phyloP scores from a whole-genome alignment of 2,888 invertebrate genomes.

The Synanthedon vespiformis region DNA sequence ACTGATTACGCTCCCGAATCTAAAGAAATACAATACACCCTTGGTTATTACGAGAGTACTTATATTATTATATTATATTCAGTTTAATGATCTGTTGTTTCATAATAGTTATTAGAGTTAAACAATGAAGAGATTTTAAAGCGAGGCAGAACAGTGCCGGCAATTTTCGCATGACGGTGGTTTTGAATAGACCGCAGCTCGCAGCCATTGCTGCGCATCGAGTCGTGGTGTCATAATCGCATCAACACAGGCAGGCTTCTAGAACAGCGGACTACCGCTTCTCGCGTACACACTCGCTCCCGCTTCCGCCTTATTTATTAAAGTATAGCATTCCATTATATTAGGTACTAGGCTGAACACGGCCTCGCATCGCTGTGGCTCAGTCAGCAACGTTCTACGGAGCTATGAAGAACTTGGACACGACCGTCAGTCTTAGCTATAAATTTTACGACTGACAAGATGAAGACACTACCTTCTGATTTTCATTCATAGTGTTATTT shows the following conservation, averaged over 20 bases:
- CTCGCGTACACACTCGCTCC: conserved; percentile 13
- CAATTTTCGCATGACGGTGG: conserved; percentile 64
- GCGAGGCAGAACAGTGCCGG: conserved; percentile 54
- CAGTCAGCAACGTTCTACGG: too few species aligned
- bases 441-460: too few species aligned
- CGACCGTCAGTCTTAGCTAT: too few species aligned
- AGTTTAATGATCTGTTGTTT: conserved; percentile 52
- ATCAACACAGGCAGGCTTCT: conserved; percentile 54
- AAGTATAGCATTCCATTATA: too few species aligned
- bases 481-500: too few species aligned
- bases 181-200: conserved; percentile 44
- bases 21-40: too few species aligned
- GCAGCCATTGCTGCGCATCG: conserved; percentile 71
- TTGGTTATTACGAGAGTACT: background rate
- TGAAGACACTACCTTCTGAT: too few species aligned
- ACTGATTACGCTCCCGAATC: too few species aligned
- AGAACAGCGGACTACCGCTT: conserved; percentile 21
- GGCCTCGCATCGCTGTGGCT: too few species aligned
- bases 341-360: too few species aligned
- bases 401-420: too few species aligned
- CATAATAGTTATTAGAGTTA: conserved; percentile 63
- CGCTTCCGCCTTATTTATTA: conserved; percentile 11
- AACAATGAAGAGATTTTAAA: conserved; percentile 59
- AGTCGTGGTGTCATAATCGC: conserved; percentile 78
- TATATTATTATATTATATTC: conserved; percentile 19